These are phyloP conservation scores for Microlaimidae sp. DNA, from an alignment of 2,888 invertebrate genomes.

Conservation along the genomic window DNA sequence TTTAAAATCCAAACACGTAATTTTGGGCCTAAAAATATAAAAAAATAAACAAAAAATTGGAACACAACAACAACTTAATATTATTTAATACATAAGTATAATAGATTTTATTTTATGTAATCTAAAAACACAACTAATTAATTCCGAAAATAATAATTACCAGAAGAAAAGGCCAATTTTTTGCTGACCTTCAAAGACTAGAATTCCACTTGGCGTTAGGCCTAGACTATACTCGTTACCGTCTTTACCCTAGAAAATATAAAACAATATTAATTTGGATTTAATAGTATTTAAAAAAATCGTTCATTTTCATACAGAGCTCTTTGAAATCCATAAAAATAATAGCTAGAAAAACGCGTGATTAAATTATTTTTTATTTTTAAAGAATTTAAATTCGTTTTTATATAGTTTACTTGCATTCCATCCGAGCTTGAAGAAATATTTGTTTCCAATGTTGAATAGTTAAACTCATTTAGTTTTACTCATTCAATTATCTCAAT, in stretches of 20 bases:
- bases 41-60: too few relatives aligned
- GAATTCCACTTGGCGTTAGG: slow-evolving; percentile 88
- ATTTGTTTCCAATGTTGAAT: too few relatives aligned
- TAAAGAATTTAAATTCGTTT: background rate
- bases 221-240: slow-evolving; percentile 87
- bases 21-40: slow-evolving; percentile 59
- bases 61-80: background rate
- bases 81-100: background rate
- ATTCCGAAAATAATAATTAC: slow-evolving; percentile 30
- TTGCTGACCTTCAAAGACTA: slow-evolving; percentile 86
- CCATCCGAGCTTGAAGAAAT: too few relatives aligned
- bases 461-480: too few relatives aligned
- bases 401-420: background rate
- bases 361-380: too few relatives aligned
- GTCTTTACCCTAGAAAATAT: slow-evolving; percentile 58
- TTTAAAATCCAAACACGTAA: slow-evolving; percentile 89
- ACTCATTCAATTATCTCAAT: too few relatives aligned
- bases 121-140: too few relatives aligned
- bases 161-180: slow-evolving; percentile 98
- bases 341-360: too few relatives aligned
- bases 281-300: background rate
- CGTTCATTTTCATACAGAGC: too few relatives aligned
- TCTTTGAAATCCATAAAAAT: too few relatives aligned
- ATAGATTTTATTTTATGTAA: too few relatives aligned
- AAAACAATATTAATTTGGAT: slow-evolving; percentile 18